A percentile compares a stretch with the other conserved stretches of the same genome.
Evolutionary conservation across 2,113 vertebrate genomes (phyloP).

Genomic region (Mesoclemmys tuberculata): DNA sequence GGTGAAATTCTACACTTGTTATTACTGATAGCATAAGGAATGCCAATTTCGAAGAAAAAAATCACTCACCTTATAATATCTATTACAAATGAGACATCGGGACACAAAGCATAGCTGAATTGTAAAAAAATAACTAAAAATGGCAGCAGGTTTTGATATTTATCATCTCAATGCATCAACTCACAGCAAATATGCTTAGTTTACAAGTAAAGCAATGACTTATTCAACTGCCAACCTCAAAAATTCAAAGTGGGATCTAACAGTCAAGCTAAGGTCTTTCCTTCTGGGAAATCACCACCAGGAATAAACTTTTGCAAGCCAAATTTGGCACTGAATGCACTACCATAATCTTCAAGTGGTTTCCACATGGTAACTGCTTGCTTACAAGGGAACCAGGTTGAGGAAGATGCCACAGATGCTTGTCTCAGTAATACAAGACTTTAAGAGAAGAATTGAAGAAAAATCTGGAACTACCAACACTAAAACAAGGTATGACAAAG

Average conservation of each 20-base stretch:
- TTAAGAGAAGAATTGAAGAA: not conserved
- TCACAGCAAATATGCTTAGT: not conserved
- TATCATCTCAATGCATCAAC: not conserved
- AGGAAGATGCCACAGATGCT: not conserved
- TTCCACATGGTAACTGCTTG: not conserved
- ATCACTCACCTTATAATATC: not conserved
- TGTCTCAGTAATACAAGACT: not conserved
- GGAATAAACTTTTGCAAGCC: not conserved
- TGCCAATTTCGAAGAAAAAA: not conserved
- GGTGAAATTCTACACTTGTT: not conserved
- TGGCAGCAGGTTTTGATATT: not conserved
- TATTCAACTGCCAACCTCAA: not conserved
- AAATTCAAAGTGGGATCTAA: not conserved
- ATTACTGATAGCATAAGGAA: not conserved
- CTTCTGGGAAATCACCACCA: fast-evolving
- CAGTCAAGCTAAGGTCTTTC: not conserved
- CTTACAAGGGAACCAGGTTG: not conserved
- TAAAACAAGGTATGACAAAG: not conserved
- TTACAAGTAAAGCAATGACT: not conserved
- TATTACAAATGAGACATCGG: not conserved
- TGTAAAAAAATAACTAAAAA: not conserved
- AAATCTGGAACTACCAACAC: not conserved
- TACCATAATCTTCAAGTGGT: not conserved
- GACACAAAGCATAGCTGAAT: not conserved
- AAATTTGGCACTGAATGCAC: not conserved